Base-by-base conservation (phyloP, 2,113 vertebrate genomes). In the Vombatus ursinus region DNA sequence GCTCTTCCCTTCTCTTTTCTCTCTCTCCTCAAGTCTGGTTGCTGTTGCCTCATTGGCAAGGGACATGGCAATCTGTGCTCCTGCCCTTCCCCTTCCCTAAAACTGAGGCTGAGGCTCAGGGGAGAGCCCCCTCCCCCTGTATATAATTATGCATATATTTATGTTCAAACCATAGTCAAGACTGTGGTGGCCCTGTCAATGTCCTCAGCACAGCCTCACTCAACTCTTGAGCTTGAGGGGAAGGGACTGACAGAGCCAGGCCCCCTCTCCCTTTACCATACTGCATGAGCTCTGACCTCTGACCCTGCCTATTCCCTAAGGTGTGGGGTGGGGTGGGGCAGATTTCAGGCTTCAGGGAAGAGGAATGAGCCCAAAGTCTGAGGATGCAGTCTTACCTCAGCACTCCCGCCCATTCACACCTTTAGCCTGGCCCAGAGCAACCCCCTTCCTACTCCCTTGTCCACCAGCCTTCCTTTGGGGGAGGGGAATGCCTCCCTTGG, bases 251-350 rank as follows among this genome's bases (percentile, higher is more conserved):
- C 8, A 90, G 31, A 77, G 91, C 92, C 25, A 6, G 92, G 95
- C 96, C 92, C 26, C 96, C 92, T 54, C 94, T 57, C 54, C 94
- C 93, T 25, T 94, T 47, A 93, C 77, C 92, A 51, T 95, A 96
- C 96, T 98, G 98, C 98, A 98, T 98, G 98, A 97, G 93, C 95
- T 96, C 96, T 90, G 92, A 94, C 96, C 95, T 91, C 96, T 96
- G 94, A 94, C 93, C 97, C 77, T 14, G 61, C 61, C 61, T 19
- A 8, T 77, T 90, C 90, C 93, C 50, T n/a, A 95, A 94, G 95
- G 49, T 96, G 92, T n/a, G n/a, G n/a, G n/a, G n/a, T n/a, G n/a
- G n/a, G n/a, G n/a, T n/a, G 92, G 96, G 96, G 90, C 44, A 54
- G 61, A 50, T 31, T 49, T 93, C 94, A 95, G 96, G 95, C 93